Evolutionary conservation across 2,113 vertebrate species (phyloP), one percentile per base, ranked within the genome.

Genomic region (Nyctereutes procyonoides): DNA sequence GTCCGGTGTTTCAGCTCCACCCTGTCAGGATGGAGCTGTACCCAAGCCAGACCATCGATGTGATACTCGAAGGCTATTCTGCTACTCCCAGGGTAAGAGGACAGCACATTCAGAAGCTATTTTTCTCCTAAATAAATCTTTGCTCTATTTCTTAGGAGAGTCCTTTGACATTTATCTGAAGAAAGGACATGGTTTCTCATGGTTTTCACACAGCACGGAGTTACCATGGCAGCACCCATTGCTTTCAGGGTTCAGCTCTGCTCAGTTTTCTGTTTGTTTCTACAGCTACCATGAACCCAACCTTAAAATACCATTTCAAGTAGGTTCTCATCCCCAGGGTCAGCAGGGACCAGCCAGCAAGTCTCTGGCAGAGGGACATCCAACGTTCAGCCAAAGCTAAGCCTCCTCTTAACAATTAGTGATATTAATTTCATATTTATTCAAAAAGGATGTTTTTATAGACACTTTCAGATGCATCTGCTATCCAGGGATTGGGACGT

Each of bases 41-140:
- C 85, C 99, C 99, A 0, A 99, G 99, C 32, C 97, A 98, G 89
- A 99, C 98, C 0, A 83, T 95, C 11, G 97, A 99, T 65, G 96
- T 99, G 98, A 28, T 98, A 19, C 98, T 99, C 26, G 98, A 98
- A 90, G 99, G 99, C 48, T 99, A 94, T 73, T 99, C 99, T 63
- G 86, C 97, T 56, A 95, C 43, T 5, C 98, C 99, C 0, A 99
- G 98, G 99, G 99, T 99, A 98, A 98, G 97, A 96, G 7, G 73
- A 62, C 1, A 53, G 14, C 9, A 2, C 0, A 0, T n/a, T 87
- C 10, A 48, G 24, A 56, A 91, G 82, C 38, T 80, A 5, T 87
- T 87, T 87, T 95, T 20, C 91, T 90, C 85, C 79, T 74, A 63
- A 58, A 58, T 71, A 60, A 94, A 35, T 95, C 53, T 55, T 62